A percentile compares a stretch with the other conserved stretches of the same genome.
phyloP scores from a whole-genome alignment of 2,888 invertebrate species.

The Sinohyriopsis cumingii region DNA sequence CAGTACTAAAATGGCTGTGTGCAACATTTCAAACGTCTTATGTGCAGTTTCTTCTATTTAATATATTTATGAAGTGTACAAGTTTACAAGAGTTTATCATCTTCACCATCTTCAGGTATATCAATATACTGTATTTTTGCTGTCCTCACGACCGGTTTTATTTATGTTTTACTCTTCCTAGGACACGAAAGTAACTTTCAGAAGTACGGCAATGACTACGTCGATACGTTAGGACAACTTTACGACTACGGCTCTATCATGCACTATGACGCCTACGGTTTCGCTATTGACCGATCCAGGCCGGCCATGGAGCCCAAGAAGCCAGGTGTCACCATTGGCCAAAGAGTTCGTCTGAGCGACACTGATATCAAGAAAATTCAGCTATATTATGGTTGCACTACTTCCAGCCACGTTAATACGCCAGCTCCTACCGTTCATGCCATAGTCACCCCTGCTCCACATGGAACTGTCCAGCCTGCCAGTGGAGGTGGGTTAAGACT shows the following conservation, averaged over 20 bases:
- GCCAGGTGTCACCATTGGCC: constrained; percentile 76
- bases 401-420: constrained; percentile 3
- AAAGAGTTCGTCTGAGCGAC: constrained; percentile 70
- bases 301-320: constrained; percentile 74
- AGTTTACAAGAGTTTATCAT: too few relatives aligned
- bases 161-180: constrained; percentile 11
- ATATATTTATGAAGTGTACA: too few relatives aligned
- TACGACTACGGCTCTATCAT: constrained; percentile 87
- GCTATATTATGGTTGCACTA: constrained; percentile 68
- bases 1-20: too few relatives aligned
- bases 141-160: too few relatives aligned
- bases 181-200: constrained; percentile 52
- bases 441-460: constrained; percentile 23
- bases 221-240: constrained; percentile 70
- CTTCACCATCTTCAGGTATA: too few relatives aligned
- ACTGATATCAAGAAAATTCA: constrained; percentile 71
- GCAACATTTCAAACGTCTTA: too few relatives aligned
- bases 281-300: constrained; percentile 72
- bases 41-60: too few relatives aligned
- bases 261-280: constrained; percentile 79
- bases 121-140: too few relatives aligned
- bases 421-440: constrained; percentile 12
- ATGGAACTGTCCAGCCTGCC: constrained; percentile 10
- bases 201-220: constrained; percentile 36
- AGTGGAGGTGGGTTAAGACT: constrained; percentile 2